These are phyloP conservation scores for Premnoplex brunnescens DNA, from an alignment of 2,797 vertebrate genomes.

Conservation along the genomic window DNA sequence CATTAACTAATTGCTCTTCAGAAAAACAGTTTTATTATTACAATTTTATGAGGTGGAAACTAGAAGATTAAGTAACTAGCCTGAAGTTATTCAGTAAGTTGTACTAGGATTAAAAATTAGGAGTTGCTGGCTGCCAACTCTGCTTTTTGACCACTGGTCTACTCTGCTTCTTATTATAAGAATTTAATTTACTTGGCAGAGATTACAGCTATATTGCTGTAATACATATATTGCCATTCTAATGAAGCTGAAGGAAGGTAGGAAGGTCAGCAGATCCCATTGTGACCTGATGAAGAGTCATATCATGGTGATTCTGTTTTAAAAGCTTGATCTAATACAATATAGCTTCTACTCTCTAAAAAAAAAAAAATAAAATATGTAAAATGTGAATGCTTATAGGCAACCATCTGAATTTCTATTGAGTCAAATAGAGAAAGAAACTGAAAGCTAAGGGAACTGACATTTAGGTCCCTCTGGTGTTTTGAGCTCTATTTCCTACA, in stretches of 20 bases:
- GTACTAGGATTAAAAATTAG: conserved; percentile 55
- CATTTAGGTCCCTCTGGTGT: not conserved
- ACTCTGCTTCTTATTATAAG: conserved; percentile 38
- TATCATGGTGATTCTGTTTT: not conserved
- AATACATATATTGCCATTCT: conserved; percentile 4
- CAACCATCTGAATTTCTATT: not conserved
- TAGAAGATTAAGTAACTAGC: conserved; percentile 59
- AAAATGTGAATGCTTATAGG: not conserved
- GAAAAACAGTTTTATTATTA: conserved; percentile 55
- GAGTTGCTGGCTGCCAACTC: conserved; percentile 34
- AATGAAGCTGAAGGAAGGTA: conserved; percentile 17
- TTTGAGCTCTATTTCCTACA: not conserved
- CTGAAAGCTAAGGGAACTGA: not conserved
- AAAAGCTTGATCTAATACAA: not conserved
- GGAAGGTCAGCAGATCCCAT: not conserved
- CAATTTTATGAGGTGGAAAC: conserved; percentile 59
- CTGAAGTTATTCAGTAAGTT: conserved; percentile 50
- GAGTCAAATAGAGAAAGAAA: not conserved
- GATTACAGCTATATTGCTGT: conserved; percentile 14
- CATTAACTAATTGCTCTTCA: conserved; percentile 53
- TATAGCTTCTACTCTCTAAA: not conserved
- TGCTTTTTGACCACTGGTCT: conserved; percentile 7
- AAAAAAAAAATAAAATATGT: not conserved
- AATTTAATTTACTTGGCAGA: conserved; percentile 63
- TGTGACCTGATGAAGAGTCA: conserved; percentile 2